Conservation (phyloP, 2,113 vertebrate species). For the Trochalopteron elliotii region DNA sequence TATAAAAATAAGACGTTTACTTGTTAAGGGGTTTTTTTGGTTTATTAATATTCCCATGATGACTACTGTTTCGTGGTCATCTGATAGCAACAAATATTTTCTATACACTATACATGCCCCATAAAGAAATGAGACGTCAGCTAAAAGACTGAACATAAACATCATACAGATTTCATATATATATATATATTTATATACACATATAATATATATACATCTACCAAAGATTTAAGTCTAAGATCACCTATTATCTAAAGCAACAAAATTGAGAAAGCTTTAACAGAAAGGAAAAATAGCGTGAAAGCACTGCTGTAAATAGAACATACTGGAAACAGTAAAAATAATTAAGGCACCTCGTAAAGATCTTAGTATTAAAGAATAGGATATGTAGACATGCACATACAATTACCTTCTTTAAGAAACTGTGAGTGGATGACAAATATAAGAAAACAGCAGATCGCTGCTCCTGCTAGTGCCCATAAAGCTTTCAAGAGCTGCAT, state of each 20-base stretch:
- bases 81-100: constrained; percentile 43
- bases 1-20: constrained; percentile 67
- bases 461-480: constrained; percentile 95
- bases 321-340: constrained; percentile 62
- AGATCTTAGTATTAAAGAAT: constrained; percentile 41
- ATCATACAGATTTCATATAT: background rate
- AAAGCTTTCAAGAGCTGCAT: constrained; percentile 97
- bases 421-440: constrained; percentile 94
- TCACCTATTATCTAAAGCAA: constrained; percentile 20
- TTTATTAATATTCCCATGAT: constrained; percentile 47
- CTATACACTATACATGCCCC: background rate
- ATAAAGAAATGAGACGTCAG: background rate
- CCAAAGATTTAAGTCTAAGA: constrained; percentile 12
- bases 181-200: background rate
- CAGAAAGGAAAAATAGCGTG: background rate
- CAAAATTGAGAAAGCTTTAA: background rate
- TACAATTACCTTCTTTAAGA: constrained; percentile 93
- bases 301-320: constrained; percentile 55
- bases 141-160: background rate
- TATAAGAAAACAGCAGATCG: constrained; percentile 94
- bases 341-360: constrained; percentile 58
- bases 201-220: background rate
- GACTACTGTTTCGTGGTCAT: constrained; percentile 27
- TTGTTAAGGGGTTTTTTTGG: constrained; percentile 26
- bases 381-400: constrained; percentile 58